Percentiles rank a stretch among this genome's conserved stretches.
Conservation (phyloP, 53 echinoderm and acorn worm genomes). For the Actinopyga echinites region DNA sequence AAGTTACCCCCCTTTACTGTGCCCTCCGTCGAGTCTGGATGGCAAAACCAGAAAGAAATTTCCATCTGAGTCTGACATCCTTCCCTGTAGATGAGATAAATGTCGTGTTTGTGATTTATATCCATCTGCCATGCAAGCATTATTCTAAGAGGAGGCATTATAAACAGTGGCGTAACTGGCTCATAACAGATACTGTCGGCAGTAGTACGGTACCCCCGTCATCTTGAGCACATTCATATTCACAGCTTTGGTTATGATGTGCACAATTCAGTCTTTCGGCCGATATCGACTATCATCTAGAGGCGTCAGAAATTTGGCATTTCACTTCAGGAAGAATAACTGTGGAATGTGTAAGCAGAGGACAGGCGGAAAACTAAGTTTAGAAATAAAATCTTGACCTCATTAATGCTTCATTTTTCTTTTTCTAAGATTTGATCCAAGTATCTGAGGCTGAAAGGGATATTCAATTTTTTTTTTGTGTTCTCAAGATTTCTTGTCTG, state of each 20-base stretch:
- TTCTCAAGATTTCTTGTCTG: constrained; percentile 24
- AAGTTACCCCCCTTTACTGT: constrained; percentile 22
- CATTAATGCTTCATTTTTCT: constrained; percentile 34
- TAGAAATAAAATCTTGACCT: constrained; percentile 40
- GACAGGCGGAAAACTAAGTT: constrained; percentile 8
- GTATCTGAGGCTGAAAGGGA: constrained; percentile 32
- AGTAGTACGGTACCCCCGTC: constrained; percentile 42
- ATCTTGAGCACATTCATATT: constrained; percentile 38
- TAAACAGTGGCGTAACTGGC: constrained; percentile 40
- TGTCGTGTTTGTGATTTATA: constrained; percentile 35
- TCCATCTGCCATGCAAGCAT: constrained; percentile 36
- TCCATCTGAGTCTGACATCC: constrained; percentile 33
- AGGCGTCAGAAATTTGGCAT: constrained; percentile 38
- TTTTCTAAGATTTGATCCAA: constrained; percentile 36
- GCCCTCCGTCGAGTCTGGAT: constrained; percentile 34
- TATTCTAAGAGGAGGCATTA: constrained; percentile 43
- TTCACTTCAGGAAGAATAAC: constrained; percentile 25
- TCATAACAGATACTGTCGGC: constrained; percentile 23
- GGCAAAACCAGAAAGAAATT: constrained; percentile 25
- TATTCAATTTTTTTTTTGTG: constrained; percentile 31
- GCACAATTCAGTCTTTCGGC: constrained; percentile 20
- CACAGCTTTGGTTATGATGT: constrained; percentile 42
- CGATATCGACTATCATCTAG: constrained; percentile 39
- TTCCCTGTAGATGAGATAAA: constrained; percentile 40
- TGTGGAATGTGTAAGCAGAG: constrained; percentile 33